These are phyloP conservation scores for Microcebus murinus DNA, from an alignment of 2,113 vertebrate genomes.

Conservation along the genomic window DNA sequence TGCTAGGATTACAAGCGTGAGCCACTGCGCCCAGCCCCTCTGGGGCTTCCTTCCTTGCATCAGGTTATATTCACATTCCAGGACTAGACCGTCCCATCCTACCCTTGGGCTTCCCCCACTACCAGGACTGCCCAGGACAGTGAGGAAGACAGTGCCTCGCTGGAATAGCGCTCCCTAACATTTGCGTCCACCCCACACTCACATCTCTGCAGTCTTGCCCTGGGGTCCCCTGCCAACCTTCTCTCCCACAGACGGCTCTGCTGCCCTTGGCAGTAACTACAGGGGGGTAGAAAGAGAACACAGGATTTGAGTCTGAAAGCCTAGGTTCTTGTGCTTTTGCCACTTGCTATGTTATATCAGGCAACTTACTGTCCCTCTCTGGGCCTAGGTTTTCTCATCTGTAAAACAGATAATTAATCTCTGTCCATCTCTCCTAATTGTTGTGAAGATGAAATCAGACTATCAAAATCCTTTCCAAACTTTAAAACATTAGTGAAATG, in stretches of 20 bases:
- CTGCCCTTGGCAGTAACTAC: neutral
- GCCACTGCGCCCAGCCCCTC: no score
- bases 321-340: neutral
- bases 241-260: neutral
- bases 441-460: slow-evolving; percentile 18
- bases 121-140: neutral
- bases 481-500: neutral
- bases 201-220: neutral
- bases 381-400: neutral
- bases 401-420: slow-evolving; percentile 9
- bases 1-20: no score
- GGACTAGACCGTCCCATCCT: neutral
- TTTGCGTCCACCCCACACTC: neutral
- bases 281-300: neutral
- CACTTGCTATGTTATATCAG: neutral
- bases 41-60: neutral
- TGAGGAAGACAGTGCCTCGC: neutral
- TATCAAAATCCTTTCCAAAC: slow-evolving; percentile 3
- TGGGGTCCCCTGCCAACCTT: neutral
- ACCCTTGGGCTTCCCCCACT: no score
- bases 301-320: neutral
- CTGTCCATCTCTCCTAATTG: neutral
- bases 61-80: neutral
- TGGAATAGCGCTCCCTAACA: neutral
- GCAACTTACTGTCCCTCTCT: neutral